Base-by-base conservation (phyloP, 1,140 invertebrate species). In the Drosophila auraria region DNA sequence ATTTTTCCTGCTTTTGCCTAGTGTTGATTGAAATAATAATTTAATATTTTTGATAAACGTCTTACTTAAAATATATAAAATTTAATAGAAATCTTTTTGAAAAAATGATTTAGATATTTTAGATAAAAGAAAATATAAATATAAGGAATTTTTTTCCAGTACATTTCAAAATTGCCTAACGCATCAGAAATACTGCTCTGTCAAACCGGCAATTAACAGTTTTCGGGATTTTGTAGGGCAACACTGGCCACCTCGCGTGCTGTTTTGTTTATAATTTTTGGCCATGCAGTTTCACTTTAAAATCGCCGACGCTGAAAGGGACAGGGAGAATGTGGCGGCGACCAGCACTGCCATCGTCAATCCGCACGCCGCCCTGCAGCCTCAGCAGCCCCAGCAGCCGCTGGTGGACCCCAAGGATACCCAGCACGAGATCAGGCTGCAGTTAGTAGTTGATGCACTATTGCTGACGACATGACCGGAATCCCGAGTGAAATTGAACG, bases 371-470 rank as follows among this genome's bases (percentile, higher is more conserved):
- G n/a, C 62, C 3, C 44, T 92, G 17, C 84, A 80, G 56, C 91
- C 87, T 2, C 92, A 92, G 33, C 82, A 83, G 50, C 83, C 91
- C 20, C 20, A 20, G 23, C 66, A 62, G 17, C 59, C 60, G 0
- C 20, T 78, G 30, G 81, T 81, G 5, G 92, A 92, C 42, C 82
- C 92, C 3, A 93, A 93, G 65, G 92, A 93, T 71, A 89, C 89
- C 0, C 91, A 92, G 45, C 92, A 92, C 54, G 89, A 93, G 40
- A 83, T 93, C 0, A 87, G 92, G 75, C 51, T 93, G 27, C 53
- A 96, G 93, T 83, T 93, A 94, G 89, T 93, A 94, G 89, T 82
- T 44, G 36, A 42, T 15, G 20, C 30, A 25, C 36, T 15, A 5
- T 8, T 8, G 30, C 15, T 17, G 25, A 47, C 38, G n/a, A 30